Percentiles rank a stretch among this genome's conserved stretches.
Conservation (phyloP, 2,888 invertebrate genomes). For the Harpalus rubripes region DNA sequence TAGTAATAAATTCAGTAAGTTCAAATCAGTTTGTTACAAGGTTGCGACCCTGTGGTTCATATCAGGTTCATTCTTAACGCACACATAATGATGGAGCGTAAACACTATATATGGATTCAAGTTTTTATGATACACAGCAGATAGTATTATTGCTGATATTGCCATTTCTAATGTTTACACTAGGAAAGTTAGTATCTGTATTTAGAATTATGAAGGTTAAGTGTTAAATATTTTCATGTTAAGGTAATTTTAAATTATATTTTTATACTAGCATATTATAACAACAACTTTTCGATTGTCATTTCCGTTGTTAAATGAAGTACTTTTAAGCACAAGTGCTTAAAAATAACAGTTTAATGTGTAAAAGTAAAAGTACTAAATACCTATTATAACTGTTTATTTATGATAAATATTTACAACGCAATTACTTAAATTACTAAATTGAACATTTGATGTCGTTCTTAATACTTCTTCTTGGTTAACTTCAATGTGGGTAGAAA, state of each 20-base stretch:
- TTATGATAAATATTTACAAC: too few relatives aligned
- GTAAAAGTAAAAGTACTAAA: too few relatives aligned
- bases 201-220: not conserved
- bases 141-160: not conserved
- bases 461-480: too few relatives aligned
- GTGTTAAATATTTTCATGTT: not conserved
- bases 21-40: not conserved
- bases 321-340: too few relatives aligned
- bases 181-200: not conserved
- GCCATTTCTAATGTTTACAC: not conserved
- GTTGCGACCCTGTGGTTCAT: slow-evolving; percentile 7
- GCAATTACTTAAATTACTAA: too few relatives aligned
- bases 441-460: too few relatives aligned
- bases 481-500: too few relatives aligned
- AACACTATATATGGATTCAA: not conserved
- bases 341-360: too few relatives aligned
- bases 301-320: too few relatives aligned
- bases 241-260: not conserved
- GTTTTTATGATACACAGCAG: not conserved
- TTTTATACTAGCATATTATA: too few relatives aligned
- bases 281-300: too few relatives aligned
- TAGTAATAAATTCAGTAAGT: not conserved
- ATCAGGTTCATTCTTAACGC: not conserved
- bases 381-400: too few relatives aligned
- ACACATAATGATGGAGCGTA: not conserved